Evolutionary conservation across 1,140 invertebrate species (phyloP).

Genomic region (Psix sp.): DNA sequence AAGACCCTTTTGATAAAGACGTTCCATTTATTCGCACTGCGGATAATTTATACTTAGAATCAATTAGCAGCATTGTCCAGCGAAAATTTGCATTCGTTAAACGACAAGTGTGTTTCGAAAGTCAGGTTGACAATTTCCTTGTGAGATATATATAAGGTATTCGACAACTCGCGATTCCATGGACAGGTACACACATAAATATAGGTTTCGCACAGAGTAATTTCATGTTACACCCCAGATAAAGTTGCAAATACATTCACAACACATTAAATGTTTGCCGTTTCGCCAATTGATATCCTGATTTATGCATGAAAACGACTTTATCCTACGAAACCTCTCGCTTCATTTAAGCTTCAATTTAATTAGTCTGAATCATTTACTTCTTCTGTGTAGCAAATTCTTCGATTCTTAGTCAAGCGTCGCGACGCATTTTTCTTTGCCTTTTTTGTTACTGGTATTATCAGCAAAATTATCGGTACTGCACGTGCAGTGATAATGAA

Average conservation of each 20-base stretch:
- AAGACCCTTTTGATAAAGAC: conserved; percentile 31
- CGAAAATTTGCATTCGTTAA: too few species aligned
- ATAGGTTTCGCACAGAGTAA: conserved; percentile 42
- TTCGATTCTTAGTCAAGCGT: conserved; percentile 25
- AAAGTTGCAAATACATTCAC: conserved; percentile 54
- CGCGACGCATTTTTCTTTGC: conserved; percentile 6
- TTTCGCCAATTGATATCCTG: conserved; percentile 49
- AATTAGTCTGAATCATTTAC: conserved; percentile 51
- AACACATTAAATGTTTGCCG: conserved; percentile 50
- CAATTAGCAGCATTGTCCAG: too few species aligned
- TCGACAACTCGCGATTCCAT: too few species aligned
- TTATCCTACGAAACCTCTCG: conserved; percentile 45
- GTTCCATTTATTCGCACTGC: conserved; percentile 16
- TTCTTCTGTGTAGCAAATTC: conserved; percentile 47
- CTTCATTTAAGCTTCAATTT: conserved; percentile 52
- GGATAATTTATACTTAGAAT: too few species aligned
- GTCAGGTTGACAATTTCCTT: conserved; percentile 36
- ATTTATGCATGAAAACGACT: conserved; percentile 51
- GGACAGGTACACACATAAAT: conserved; percentile 54
- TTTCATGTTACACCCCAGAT: conserved; percentile 54
- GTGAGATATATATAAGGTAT: conserved; percentile 39
- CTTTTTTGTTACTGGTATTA: conserved; percentile 33
- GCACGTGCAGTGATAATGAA: too few species aligned
- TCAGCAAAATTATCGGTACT: too few species aligned
- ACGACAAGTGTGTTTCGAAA: conserved; percentile 1